Percentiles rank a stretch among this genome's conserved stretches.
Conservation (phyloP, 2,888 invertebrate species). For the Aphrophora alni region DNA sequence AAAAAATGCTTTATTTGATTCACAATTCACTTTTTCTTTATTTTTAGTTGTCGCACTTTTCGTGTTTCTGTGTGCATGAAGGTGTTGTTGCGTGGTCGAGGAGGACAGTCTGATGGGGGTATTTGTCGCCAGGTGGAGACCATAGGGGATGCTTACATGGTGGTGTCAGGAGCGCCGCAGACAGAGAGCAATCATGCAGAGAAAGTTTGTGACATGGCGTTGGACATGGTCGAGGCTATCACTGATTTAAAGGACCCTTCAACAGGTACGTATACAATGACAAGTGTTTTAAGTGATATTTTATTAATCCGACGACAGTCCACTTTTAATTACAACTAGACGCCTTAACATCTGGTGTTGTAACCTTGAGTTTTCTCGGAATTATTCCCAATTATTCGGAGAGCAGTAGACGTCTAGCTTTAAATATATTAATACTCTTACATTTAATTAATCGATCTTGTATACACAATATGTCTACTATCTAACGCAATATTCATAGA, state of each 20-base stretch:
- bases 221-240: conserved; percentile 95
- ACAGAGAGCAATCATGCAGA: conserved; percentile 90
- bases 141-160: conserved; percentile 98
- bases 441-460: no score
- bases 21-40: conserved; percentile 12
- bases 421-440: no score
- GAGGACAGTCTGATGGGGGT: conserved; percentile 32
- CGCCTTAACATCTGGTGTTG: no score
- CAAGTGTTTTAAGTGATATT: background rate
- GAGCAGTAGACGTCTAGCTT: no score
- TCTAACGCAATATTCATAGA: no score
- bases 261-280: conserved; percentile 70
- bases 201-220: conserved; percentile 92
- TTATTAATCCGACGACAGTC: no score
- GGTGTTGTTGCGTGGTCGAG: conserved; percentile 34
- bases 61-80: conserved; percentile 17
- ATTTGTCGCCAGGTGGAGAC: conserved; percentile 80
- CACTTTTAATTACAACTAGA: background rate
- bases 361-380: no score
- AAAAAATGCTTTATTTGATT: background rate
- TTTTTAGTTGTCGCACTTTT: conserved; percentile 15
- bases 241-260: conserved; percentile 91
- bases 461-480: no score
- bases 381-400: no score
- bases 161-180: conserved; percentile 94